These are phyloP conservation scores for Tautogolabrus adspersus DNA, from an alignment of 2,113 vertebrate genomes.

Conservation along the genomic window DNA sequence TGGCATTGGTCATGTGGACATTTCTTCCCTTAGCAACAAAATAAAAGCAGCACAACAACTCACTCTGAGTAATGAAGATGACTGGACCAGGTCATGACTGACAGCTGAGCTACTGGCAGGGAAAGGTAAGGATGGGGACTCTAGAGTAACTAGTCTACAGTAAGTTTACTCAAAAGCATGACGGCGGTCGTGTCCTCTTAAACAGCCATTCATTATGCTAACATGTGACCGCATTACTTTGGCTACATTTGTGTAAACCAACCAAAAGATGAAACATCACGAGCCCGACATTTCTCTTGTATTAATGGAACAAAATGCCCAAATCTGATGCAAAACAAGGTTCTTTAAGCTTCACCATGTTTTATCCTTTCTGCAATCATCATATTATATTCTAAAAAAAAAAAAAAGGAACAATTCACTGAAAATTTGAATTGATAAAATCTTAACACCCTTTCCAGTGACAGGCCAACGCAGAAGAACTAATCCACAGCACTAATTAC, in stretches of 20 bases:
- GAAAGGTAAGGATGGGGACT: slow-evolving; percentile 26
- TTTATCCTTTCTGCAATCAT: neutral
- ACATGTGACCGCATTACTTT: too few species aligned
- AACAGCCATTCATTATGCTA: neutral
- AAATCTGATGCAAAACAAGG: neutral
- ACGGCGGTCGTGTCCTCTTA: neutral
- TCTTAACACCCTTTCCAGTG: neutral
- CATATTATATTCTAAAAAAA: neutral
- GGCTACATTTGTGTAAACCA: neutral
- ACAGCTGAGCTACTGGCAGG: slow-evolving; percentile 58
- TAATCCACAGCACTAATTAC: slow-evolving; percentile 34
- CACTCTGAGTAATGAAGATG: slow-evolving; percentile 51
- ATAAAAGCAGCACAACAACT: slow-evolving; percentile 55
- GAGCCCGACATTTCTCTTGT: neutral
- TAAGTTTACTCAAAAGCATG: slow-evolving; percentile 4
- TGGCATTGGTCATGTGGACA: slow-evolving; percentile 55
- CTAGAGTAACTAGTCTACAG: slow-evolving; percentile 4
- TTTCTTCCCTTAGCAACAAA: slow-evolving; percentile 63
- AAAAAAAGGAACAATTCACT: neutral
- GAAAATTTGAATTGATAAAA: slow-evolving; percentile 7
- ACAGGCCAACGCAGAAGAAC: slow-evolving; percentile 3
- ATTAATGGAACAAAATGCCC: neutral
- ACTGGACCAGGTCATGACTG: slow-evolving; percentile 59
- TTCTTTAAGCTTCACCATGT: neutral
- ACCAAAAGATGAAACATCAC: neutral